Base-by-base conservation (phyloP, 2,797 vertebrate species). In the Avahi laniger region DNA sequence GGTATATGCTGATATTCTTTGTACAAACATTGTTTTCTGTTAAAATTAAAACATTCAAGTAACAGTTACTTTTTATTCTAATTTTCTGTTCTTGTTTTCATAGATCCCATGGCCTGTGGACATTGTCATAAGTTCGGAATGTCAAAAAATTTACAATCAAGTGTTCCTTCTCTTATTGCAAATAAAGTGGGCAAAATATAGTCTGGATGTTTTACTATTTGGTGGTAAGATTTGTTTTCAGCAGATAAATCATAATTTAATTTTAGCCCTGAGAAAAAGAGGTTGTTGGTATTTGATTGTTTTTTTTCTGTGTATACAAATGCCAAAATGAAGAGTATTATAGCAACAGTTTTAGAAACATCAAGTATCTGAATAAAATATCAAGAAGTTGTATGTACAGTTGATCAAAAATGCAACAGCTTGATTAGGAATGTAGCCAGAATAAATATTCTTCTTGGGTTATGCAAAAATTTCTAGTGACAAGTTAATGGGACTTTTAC, bases 51-150 rank as follows among this genome's bases (percentile, higher is more conserved):
- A 17, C 1, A 12, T 63, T 11, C 20, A 61, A 61, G 24, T 76
- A 86, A n/a, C 43, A 52, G 14, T 57, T 52, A 81, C 43, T 78
- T 91, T 97, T 8, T 84, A 1, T 91, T 89, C 17, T 93, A 4
- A 91, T 65, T 61, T 92, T 50, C 63, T 92, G 5, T 59, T 43
- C 26, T 97, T 91, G 33, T 91, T 95, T 84, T 38, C 33, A 2
- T 97, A 99, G 99, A 99, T 99, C 91, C 99, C 99, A n/a, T 99
- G 99, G 99, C 99, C 99, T 61, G 99, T 99, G 41, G 99, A 99
- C 98, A 99, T 99, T 88, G 99, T 99, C 96, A 99, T 99, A 98
- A 99, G 99, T 98, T 99, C 99, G 7, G 99, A 99, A 98, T 99
- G 99, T 98, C 99, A 99, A 98, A 99, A 99, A 98, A 99, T 99